Base-by-base conservation (phyloP, 2,797 vertebrate genomes). In the Enteromius paludinosus region DNA sequence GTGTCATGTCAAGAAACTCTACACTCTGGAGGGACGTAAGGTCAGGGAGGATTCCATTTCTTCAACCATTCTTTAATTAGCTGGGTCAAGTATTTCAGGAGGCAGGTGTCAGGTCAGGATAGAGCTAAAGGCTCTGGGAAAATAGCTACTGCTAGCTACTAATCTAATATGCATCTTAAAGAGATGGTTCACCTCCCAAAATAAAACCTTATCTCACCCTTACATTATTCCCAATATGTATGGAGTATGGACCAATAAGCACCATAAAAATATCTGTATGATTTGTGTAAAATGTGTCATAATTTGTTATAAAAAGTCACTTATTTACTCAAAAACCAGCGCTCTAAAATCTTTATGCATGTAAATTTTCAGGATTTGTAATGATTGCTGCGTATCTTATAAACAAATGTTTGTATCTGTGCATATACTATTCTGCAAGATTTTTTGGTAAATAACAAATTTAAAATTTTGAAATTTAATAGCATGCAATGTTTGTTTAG, bases 1-100 rank as follows among this genome's bases (percentile, higher is more conserved):
- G 85, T 98, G 96, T 84, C 95, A 96, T 0, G 95, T 98, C 84
- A 96, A 93, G 87, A 97, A 96, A 83, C 89, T 98, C 30, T 98
- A 96, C 91, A 97, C 96, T 0, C 52, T 88, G 81, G 95, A 96
- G 28, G 98, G 97, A 62, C 95, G 92, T 49, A 97, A 95, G 96
- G 97, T 96, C 90, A 93, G 93, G 12, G 17, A 61, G 2, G 23
- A 61, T 81, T 68, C 70, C 10, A 54, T 64, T 66, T 61, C 30
- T 68, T 82, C 23, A 74, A 30, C 15, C 10, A 49, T 47, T 68
- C 71, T 66, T 74, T 73, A 71, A 35, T 47, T 83, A 61, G n/a
- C n/a, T 20, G 0, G 30, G 20, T 33, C 38, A 17, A 43, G 83
- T 66, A 23, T 68, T 84, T 79, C 17, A 73, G 4, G 25, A 68